These are phyloP conservation scores for Allolobophora icterica DNA, from an alignment of 2,888 invertebrate species.

Conservation along the genomic window DNA sequence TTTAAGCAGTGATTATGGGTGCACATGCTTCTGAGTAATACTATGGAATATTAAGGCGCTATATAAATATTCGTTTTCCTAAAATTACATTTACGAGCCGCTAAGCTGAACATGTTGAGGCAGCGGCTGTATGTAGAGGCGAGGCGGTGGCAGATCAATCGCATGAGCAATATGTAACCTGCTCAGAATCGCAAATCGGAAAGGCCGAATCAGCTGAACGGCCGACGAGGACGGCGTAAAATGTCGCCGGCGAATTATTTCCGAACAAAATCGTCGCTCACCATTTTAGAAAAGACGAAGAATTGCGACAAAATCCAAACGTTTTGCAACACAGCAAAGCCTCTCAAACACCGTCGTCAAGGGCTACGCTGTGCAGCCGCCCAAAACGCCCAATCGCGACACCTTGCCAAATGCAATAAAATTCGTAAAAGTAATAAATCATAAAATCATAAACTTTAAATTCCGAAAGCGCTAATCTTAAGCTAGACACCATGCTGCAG, in stretches of 20 bases:
- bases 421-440: not conserved
- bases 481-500: not conserved
- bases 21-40: not conserved
- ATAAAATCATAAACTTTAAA: not conserved
- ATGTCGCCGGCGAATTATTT: constrained; percentile 11
- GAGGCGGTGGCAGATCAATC: not conserved
- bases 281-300: not conserved
- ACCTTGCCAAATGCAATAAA: no score
- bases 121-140: not conserved
- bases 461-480: not conserved
- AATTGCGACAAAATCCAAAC: constrained; percentile 14
- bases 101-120: not conserved
- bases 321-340: not conserved
- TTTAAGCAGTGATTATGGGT: not conserved
- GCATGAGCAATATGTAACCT: not conserved
- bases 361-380: constrained; percentile 10
- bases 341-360: constrained; percentile 12
- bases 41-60: not conserved
- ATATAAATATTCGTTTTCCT: not conserved
- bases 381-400: constrained; percentile 5
- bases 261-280: not conserved
- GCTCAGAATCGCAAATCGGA: not conserved
- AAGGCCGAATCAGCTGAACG: not conserved
- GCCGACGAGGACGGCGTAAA: not conserved
- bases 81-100: not conserved